These are phyloP conservation scores for Sebastes jordani DNA, from an alignment of 2,797 vertebrate species.

Conservation along the genomic window DNA sequence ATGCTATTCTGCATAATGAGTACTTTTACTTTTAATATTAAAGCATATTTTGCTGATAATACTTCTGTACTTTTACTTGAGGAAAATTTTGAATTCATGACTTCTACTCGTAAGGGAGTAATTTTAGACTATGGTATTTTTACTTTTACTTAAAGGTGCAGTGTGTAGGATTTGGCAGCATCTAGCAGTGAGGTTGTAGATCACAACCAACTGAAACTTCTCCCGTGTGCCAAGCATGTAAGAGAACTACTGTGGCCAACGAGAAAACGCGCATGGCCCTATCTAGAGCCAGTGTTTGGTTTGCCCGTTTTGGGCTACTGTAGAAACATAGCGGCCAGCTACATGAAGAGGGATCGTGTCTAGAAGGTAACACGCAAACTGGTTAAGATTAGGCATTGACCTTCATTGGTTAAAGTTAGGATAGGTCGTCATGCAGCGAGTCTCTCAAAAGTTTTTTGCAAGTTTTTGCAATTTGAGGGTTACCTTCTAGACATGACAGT, in stretches of 20 bases:
- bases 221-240: background rate
- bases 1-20: background rate
- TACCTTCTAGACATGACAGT: no score
- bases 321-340: background rate
- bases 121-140: background rate
- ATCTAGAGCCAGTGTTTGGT: background rate
- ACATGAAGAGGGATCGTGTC: background rate
- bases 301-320: background rate
- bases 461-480: no score
- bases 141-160: background rate
- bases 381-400: no score
- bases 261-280: background rate
- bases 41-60: background rate
- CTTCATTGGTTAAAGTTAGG: no score
- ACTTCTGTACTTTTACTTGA: background rate
- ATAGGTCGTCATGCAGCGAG: no score
- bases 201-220: background rate
- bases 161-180: background rate
- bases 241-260: background rate
- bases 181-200: background rate
- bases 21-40: background rate
- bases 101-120: background rate
- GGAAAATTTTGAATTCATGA: background rate
- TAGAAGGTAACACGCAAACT: no score
- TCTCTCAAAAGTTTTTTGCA: no score